Evolutionary conservation across 2,113 vertebrate genomes (phyloP), one percentile per base, ranked within the genome.

Genomic region (Cynopterus brachyotis): DNA sequence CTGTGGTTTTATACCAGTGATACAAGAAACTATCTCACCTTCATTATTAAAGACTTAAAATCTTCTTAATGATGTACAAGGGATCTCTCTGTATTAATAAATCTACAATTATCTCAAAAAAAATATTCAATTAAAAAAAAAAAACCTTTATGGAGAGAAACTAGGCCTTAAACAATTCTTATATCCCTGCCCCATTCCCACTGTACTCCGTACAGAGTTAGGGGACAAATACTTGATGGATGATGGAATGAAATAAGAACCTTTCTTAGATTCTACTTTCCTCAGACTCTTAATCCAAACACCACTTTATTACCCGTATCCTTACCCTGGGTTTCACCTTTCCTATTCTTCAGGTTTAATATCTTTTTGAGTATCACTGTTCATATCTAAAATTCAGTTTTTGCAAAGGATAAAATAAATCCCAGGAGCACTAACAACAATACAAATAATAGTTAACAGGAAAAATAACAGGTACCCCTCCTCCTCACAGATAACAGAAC

Each of bases 41-140:
- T 92, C 70, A 66, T 57, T 67, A 91, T 55, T 79, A 94, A 30
- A 84, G 64, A 89, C 57, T 84, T 93, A 83, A 93, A 96, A 67
- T 84, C 22, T n/a, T 64, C 60, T 24, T 4, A 90, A 30, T 95
- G 28, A 91, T 67, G 35, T 73, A 94, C 37, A 81, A 53, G 62
- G 15, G 57, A 76, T 72, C 42, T 59, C 76, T 85, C 35, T 47
- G 16, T 35, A 92, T 94, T 67, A 70, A 12, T 57, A 88, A 79
- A 62, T 30, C 30, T 85, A 85, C 15, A 91, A 76, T 45, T 78
- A 88, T 62, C 47, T 89, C 60, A 72, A 83, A 92, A 55, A 70
- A 35, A 20, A 16, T 50, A 76, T 47, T 19, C 20, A 95, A 82
- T 53, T 80, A 8, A 15, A 22, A 67, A 40, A 84, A 94, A 84